Base-by-base conservation (phyloP, 2,888 invertebrate genomes). In the Microplitis manilae region DNA sequence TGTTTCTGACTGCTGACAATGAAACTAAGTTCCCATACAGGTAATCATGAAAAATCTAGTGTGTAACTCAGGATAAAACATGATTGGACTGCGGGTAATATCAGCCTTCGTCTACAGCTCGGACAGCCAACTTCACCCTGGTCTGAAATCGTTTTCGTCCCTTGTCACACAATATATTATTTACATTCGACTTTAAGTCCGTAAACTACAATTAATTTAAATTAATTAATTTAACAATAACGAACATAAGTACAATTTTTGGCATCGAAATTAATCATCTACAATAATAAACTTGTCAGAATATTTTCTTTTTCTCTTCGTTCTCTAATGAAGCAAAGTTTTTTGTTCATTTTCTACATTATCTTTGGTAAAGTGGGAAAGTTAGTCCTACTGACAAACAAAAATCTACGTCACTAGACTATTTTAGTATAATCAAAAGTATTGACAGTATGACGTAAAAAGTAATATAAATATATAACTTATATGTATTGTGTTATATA, bases 301-400 rank as follows among this genome's bases (percentile, higher is more conserved):
- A 65, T 20, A 72, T 75, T 78, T 70, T 65, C 68, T 38, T 61
- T 65, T 67, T 30, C 30, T 30, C 30, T 4, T 30, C 30, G 41
- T 40, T 77, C 76, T 41, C 68, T 76, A 78, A 76, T 75, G 60
- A 75, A 77, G 73, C 70, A 78, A 77, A 80, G 75, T 77, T 76
- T 79, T 65, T 72, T 77, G 68, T 77, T 77, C 75, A 78, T 68
- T 68, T 77, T 80, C 80, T 70, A 75, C 75, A 80, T 84, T 81
- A 83, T 87, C 87, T 87, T 87, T 87, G 87, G 87, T 86, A 86
- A 86, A 83, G 83, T 81, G 80, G 81, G 78, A 80, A 81, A 78
- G 79, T 80, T 83, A n/a, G 41, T 73, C 65, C 84, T 84, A 85
- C 80, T 82, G 83, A 81, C 80, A 81, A 81, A 84, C 77, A 71